Evolutionary conservation across 2,113 vertebrate species (phyloP), one percentile per base, ranked within the genome.

Genomic region (Ptyas mucosa): DNA sequence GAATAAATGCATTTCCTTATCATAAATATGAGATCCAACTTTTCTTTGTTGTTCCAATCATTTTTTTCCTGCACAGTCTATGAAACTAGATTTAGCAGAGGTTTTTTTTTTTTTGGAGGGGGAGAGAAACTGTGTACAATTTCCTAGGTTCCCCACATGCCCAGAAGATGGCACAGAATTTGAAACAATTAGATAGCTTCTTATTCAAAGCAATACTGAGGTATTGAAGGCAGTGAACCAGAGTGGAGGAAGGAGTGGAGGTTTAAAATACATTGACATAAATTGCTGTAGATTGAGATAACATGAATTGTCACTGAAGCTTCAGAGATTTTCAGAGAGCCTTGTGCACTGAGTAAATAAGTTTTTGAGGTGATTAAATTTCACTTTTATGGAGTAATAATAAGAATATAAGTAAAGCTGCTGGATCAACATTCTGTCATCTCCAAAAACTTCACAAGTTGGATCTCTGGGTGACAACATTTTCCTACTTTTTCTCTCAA

Each of bases 1-100:
- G 96, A 95, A 95, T 94, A 93, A 94, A 90, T 92, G 93, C 94
- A 94, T 95, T 93, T 94, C 93, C 24, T 89, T 75, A 75, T 81
- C 87, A 64, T 26, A 57, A 94, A 94, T 91, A 89, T 91, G 93
- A 94, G 91, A 88, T 95, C 87, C 93, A 96, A 94, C 91, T 94
- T 95, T 92, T 85, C 88, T 90, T 23, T 26, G 64, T 87, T 93
- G 85, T n/a, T 95, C 94, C 89, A 89, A 9, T 18, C 2, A 9
- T 55, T 57, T 29, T 85, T 39, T 58, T 91, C 39, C 24, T 51
- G 52, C 53, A 57, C 52, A 85, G 53, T 49, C 46, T 52, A 15
- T 26, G 86, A 52, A 87, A 29, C 5, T 15, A 51, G 24, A 52
- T 81, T 21, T 43, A 81, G 34, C 34, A 43, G 75, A 39, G 14